These are phyloP conservation scores for Ciona savignyi DNA, from an alignment of 23 tunicate genomes.

Conservation along the genomic window DNA sequence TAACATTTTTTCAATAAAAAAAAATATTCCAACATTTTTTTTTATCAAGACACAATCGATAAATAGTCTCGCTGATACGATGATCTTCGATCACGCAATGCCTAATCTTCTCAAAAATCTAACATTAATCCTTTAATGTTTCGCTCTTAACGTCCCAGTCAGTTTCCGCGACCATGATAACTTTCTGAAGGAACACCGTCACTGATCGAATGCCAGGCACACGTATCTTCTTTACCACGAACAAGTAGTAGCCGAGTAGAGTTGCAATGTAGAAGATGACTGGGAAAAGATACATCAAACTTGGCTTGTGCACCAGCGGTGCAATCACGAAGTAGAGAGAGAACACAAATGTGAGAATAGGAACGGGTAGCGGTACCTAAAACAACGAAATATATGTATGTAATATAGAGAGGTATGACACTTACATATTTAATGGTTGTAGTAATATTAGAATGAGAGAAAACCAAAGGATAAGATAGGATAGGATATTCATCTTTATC, in stretches of 20 bases:
- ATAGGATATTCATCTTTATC: too few relatives aligned
- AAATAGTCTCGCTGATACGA: too few relatives aligned
- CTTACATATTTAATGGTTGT: too few relatives aligned
- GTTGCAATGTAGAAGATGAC: constrained; percentile 10
- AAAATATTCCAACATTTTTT: too few relatives aligned
- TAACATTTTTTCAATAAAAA: too few relatives aligned
- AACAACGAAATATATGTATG: not conserved
- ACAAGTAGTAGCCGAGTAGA: constrained; percentile 9
- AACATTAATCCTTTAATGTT: too few relatives aligned
- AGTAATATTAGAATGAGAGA: too few relatives aligned
- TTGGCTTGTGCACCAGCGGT: constrained; percentile 13
- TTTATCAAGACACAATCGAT: too few relatives aligned
- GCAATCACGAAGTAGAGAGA: constrained; percentile 5
- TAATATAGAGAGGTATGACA: too few relatives aligned
- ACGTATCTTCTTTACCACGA: not conserved
- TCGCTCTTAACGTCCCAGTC: constrained; percentile 45
- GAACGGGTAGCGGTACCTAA: constrained; percentile 11
- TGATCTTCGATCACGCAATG: too few relatives aligned
- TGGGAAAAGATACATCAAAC: not conserved
- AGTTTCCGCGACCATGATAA: constrained; percentile 12
- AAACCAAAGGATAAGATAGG: too few relatives aligned
- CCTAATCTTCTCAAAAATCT: too few relatives aligned
- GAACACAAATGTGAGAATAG: constrained; percentile 3
- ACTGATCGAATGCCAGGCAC: constrained; percentile 4
- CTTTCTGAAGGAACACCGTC: constrained; percentile 16